Conservation (phyloP, 2,113 vertebrate genomes). For the Rhinichthys klamathensis region DNA sequence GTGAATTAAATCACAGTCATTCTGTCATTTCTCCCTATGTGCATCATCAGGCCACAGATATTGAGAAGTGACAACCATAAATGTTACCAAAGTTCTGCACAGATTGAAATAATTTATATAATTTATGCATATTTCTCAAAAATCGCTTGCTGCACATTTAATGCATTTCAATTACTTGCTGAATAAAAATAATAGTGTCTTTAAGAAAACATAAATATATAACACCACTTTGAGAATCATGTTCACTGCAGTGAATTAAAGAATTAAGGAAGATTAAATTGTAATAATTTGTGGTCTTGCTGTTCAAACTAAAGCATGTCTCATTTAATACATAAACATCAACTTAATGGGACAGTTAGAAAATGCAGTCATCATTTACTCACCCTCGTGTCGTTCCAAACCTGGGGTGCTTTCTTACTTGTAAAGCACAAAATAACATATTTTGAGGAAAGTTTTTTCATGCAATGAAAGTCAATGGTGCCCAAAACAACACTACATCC, state of each 20-base stretch:
- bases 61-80: neutral
- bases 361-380: neutral
- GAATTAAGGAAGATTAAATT: neutral
- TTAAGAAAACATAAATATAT: too few species aligned
- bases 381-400: neutral
- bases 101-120: neutral
- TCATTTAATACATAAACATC: neutral
- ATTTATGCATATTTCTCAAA: too few species aligned
- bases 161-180: neutral
- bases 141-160: neutral
- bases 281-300: neutral
- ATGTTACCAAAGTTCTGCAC: neutral
- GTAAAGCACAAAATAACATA: neutral
- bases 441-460: neutral
- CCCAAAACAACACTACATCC: neutral
- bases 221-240: neutral
- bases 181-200: neutral
- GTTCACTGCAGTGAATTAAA: neutral
- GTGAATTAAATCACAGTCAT: conserved; percentile 56
- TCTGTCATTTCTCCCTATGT: conserved; percentile 23
- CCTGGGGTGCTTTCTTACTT: neutral
- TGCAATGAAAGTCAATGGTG: neutral
- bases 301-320: neutral
- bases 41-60: neutral
- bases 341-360: neutral